phyloP scores from a whole-genome alignment of 2,888 invertebrate species.

The Tribolium freemani region DNA sequence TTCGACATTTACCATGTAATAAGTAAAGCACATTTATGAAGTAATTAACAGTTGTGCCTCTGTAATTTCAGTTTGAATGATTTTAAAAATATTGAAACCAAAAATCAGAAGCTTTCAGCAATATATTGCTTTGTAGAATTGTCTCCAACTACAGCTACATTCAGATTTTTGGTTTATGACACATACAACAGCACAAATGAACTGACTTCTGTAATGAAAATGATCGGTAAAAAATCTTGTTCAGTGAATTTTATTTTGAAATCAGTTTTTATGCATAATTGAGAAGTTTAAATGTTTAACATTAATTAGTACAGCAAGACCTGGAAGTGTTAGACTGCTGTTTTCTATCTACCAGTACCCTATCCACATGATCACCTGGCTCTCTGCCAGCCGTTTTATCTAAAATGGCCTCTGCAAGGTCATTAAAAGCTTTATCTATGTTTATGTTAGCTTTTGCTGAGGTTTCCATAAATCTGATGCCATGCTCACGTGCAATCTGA shows the following conservation, averaged over 20 bases:
- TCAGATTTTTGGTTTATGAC: conserved; percentile 41
- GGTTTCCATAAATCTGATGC: conserved; percentile 97
- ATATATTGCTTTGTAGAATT: conserved; percentile 33
- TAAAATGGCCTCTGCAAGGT: conserved; percentile 94
- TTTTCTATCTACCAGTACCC: conserved; percentile 81
- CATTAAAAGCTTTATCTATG: conserved; percentile 95
- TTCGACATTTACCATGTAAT: conserved; percentile 36
- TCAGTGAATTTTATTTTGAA: conserved; percentile 43
- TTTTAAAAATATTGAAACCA: conserved; percentile 16
- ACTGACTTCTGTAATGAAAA: conserved; percentile 34
- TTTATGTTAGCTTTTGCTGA: conserved; percentile 98
- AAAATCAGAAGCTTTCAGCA: conserved; percentile 37
- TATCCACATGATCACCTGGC: conserved; percentile 80
- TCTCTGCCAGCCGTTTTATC: conserved; percentile 90
- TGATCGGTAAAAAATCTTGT: conserved; percentile 29
- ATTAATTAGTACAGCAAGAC: conserved; percentile 69
- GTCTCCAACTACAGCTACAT: conserved; percentile 14
- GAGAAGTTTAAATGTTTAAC: conserved; percentile 12
- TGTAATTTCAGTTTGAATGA: conserved; percentile 9
- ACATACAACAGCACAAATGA: conserved; percentile 35
- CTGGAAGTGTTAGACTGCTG: conserved; percentile 75
- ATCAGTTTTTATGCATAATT: conserved; percentile 54
- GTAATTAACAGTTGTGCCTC: conserved; percentile 38
- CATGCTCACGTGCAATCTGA: conserved; percentile 95
- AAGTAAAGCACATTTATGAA: conserved; percentile 42